phyloP scores from a whole-genome alignment of 1,140 invertebrate genomes.

The Harlomillsia oculata region DNA sequence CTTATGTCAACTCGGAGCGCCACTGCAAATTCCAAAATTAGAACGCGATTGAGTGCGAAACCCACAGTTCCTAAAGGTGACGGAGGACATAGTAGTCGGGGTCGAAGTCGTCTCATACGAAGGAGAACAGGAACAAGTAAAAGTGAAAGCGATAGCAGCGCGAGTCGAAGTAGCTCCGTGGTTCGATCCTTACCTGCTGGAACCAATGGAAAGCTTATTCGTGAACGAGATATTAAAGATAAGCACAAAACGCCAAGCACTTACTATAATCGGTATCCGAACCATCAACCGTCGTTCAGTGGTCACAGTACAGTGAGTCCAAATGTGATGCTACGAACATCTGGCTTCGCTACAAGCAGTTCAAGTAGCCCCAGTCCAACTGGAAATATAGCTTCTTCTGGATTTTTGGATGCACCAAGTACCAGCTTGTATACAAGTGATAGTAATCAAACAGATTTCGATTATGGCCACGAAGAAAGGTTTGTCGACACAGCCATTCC shows the following conservation, averaged over 20 bases:
- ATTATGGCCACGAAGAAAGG: too few relatives aligned
- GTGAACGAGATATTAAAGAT: too few relatives aligned
- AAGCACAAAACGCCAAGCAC: too few relatives aligned
- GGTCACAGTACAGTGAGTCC: too few relatives aligned
- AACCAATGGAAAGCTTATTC: conserved; percentile 1
- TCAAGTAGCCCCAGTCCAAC: background rate
- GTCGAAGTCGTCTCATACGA: conserved; percentile 20
- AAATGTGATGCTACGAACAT: background rate
- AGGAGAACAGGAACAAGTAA: conserved; percentile 11
- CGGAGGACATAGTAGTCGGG: conserved; percentile 1
- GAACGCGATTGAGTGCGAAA: conserved; percentile 16
- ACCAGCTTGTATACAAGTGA: background rate
- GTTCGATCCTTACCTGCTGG: background rate
- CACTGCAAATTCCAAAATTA: conserved; percentile 23
- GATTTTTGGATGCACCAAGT: background rate
- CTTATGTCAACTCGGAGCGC: conserved; percentile 10
- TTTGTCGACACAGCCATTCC: too few relatives aligned
- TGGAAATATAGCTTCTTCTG: background rate
- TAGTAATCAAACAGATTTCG: too few relatives aligned
- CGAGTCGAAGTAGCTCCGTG: conserved; percentile 14
- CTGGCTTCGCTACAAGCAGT: background rate
- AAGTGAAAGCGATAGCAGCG: conserved; percentile 27
- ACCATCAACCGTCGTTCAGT: too few relatives aligned
- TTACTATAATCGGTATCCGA: too few relatives aligned
- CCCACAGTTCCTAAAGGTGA: conserved; percentile 8